phyloP scores from a whole-genome alignment of 2,113 vertebrate species.

The Melanerpes aurifrons region DNA sequence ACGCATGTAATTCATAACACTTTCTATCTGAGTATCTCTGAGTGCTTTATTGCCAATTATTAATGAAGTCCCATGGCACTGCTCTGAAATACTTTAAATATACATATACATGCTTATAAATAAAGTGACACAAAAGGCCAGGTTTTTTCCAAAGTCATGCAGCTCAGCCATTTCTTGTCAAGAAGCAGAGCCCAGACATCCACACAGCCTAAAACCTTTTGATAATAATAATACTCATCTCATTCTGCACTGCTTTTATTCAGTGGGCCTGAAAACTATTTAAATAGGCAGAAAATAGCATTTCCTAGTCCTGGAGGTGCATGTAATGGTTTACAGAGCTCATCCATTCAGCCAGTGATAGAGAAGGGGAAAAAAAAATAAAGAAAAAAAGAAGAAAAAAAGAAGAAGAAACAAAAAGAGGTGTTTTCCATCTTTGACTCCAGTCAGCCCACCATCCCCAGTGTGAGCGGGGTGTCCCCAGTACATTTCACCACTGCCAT shows the following conservation, averaged over 20 bases:
- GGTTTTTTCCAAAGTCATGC: background rate
- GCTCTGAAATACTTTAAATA: constrained; percentile 21
- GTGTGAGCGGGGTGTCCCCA: background rate
- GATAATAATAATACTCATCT: background rate
- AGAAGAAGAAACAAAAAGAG: background rate
- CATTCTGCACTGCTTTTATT: background rate
- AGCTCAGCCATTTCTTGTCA: background rate
- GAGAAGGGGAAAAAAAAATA: background rate
- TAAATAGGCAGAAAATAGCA: background rate
- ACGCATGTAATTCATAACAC: background rate
- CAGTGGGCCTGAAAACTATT: background rate
- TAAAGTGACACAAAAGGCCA: background rate
- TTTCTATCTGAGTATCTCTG: constrained; percentile 14
- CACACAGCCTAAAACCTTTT: background rate
- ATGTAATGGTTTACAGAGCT: background rate
- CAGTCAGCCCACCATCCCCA: background rate
- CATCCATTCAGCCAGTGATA: background rate
- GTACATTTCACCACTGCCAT: background rate
- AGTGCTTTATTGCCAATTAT: constrained; percentile 32
- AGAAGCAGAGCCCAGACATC: background rate
- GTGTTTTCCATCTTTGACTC: background rate
- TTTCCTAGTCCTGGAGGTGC: background rate
- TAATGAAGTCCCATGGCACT: constrained; percentile 10
- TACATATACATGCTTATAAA: background rate
- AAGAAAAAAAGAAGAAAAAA: background rate